Conservation (phyloP, 2,888 invertebrate species). For the Pinctada fucata region DNA sequence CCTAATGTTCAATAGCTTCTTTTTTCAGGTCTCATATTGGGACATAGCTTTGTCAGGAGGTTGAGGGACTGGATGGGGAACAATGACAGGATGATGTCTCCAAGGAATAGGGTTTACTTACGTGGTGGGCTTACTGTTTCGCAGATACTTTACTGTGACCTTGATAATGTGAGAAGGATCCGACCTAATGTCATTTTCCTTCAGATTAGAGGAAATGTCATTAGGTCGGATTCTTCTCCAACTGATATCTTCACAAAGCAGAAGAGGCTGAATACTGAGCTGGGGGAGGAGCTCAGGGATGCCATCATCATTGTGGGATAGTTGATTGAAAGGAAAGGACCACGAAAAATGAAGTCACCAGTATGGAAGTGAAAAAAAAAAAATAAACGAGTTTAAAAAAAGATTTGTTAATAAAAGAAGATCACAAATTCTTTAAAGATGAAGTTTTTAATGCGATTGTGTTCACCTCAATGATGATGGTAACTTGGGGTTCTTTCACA, state of each 20-base stretch:
- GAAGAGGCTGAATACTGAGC: conserved; percentile 20
- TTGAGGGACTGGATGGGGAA: conserved; percentile 8
- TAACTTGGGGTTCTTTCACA: conserved; percentile 12
- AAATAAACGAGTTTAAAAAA: too few relatives aligned
- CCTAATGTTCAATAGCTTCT: too few relatives aligned
- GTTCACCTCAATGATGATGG: conserved; percentile 52
- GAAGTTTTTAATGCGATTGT: conserved; percentile 49
- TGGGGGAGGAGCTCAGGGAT: not conserved
- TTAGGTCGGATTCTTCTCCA: not conserved
- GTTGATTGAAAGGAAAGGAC: too few relatives aligned
- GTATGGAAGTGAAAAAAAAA: too few relatives aligned
- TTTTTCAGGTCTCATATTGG: not conserved
- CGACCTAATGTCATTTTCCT: conserved; percentile 19
- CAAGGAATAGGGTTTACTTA: too few relatives aligned
- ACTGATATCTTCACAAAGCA: conserved; percentile 12
- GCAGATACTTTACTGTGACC: not conserved
- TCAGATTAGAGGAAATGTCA: conserved; percentile 3
- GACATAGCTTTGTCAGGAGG: conserved; percentile 9
- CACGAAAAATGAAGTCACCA: too few relatives aligned
- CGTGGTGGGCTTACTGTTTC: too few relatives aligned
- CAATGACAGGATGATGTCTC: not conserved
- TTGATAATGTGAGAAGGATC: not conserved
- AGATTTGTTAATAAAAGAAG: too few relatives aligned
- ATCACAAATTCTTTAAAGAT: conserved; percentile 34
- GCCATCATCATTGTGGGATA: conserved; percentile 8